These are phyloP conservation scores for Gordius sp. DNA, from an alignment of 2,888 invertebrate species.

Conservation along the genomic window DNA sequence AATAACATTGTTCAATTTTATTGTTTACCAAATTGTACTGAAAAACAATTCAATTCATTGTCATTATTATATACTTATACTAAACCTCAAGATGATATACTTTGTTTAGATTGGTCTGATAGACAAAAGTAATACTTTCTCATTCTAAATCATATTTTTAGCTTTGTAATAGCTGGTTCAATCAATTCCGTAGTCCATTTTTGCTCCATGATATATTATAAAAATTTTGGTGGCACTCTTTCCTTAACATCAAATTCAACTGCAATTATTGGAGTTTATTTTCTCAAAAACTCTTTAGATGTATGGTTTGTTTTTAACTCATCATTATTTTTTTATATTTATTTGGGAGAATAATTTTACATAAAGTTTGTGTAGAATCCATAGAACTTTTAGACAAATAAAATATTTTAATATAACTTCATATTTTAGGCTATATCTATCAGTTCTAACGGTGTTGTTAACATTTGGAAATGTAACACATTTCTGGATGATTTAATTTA, in stretches of 20 bases:
- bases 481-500: conserved; percentile 40
- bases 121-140: conserved; percentile 42
- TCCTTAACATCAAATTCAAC: not conserved
- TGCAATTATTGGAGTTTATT: not conserved
- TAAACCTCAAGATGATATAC: conserved; percentile 53
- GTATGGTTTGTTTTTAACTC: not conserved
- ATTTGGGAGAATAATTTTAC: not conserved
- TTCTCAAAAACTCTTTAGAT: not conserved
- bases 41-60: conserved; percentile 62
- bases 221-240: conserved; percentile 9
- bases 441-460: conserved; percentile 50
- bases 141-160: not conserved
- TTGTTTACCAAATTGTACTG: conserved; percentile 50
- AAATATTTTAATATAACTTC: not conserved
- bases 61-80: conserved; percentile 52
- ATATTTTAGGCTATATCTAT: conserved; percentile 19
- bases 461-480: conserved; percentile 57
- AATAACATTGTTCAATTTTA: conserved; percentile 49
- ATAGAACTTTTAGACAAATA: conserved; percentile 43
- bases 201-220: not conserved
- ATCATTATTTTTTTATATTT: not conserved
- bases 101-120: conserved; percentile 64
- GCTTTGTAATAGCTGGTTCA: not conserved
- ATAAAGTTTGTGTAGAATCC: too few species aligned
- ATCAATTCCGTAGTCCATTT: not conserved